phyloP scores from a whole-genome alignment of 2,113 vertebrate species.

The Vanacampus margaritifer region DNA sequence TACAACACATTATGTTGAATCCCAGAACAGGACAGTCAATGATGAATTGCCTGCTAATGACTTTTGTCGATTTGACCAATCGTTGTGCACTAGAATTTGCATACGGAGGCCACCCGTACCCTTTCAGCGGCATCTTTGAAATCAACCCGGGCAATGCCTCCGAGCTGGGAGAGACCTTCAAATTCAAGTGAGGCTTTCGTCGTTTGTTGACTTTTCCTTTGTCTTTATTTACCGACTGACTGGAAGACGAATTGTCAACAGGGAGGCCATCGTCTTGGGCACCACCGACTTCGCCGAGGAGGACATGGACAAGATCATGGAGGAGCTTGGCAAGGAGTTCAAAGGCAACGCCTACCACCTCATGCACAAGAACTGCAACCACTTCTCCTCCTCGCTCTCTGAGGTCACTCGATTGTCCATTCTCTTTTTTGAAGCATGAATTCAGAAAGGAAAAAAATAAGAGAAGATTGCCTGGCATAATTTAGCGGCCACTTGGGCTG shows the following conservation, averaged over 20 bases:
- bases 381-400: constrained; percentile 86
- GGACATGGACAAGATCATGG: constrained; percentile 88
- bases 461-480: too few relatives aligned
- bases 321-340: constrained; percentile 88
- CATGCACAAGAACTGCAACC: constrained; percentile 91
- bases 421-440: background rate
- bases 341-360: constrained; percentile 84
- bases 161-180: constrained; percentile 92
- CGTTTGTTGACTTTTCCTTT: background rate
- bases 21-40: background rate
- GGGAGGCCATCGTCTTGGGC: constrained; percentile 87
- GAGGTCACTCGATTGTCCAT: constrained; percentile 67
- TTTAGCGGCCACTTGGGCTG: too few relatives aligned
- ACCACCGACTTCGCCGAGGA: constrained; percentile 89
- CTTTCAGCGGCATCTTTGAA: constrained; percentile 94
- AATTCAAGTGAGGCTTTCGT: constrained; percentile 84
- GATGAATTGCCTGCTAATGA: constrained; percentile 18
- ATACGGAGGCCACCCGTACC: constrained; percentile 91
- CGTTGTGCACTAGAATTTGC: constrained; percentile 80
- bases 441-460: too few relatives aligned
- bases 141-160: constrained; percentile 86
- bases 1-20: background rate
- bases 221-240: background rate
- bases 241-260: constrained; percentile 44
- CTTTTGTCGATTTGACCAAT: background rate